Conservation (phyloP, 2,797 vertebrate species). For the Anas flavirostris region DNA sequence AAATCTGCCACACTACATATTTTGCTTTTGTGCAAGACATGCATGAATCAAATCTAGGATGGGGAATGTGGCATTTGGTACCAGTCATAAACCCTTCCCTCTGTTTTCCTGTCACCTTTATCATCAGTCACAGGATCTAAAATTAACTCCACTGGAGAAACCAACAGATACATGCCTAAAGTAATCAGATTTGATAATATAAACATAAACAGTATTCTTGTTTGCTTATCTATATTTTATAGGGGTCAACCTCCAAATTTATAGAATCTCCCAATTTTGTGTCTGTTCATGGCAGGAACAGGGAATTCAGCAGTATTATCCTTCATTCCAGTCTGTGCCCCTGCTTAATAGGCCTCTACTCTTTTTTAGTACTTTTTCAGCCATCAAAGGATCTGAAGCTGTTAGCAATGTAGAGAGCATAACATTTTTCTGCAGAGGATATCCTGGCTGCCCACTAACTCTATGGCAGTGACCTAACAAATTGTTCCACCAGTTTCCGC, state of each 20-base stretch:
- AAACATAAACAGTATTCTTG: not conserved
- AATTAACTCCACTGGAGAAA: not conserved
- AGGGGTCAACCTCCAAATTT: not conserved
- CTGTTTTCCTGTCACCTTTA: not conserved
- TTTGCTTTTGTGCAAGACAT: not conserved
- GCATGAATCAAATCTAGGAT: not conserved
- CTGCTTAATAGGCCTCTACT: not conserved
- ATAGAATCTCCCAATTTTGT: not conserved
- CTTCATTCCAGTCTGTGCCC: not conserved
- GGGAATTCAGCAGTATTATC: not conserved
- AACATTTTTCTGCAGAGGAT: not conserved
- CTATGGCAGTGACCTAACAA: not conserved
- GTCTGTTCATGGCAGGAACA: not conserved
- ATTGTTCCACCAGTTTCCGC: not conserved
- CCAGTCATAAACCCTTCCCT: not conserved
- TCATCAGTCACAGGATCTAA: not conserved
- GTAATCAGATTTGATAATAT: not conserved
- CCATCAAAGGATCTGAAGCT: not conserved
- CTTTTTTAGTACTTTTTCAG: not conserved
- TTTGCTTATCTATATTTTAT: not conserved
- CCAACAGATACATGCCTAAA: accelerated
- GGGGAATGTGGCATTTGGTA: not conserved
- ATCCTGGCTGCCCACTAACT: not conserved
- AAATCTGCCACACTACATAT: not conserved
- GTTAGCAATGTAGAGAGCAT: not conserved